Evolutionary conservation across 1,140 invertebrate genomes (phyloP), one percentile per base, ranked within the genome.

Genomic region (Drosophila willistoni): DNA sequence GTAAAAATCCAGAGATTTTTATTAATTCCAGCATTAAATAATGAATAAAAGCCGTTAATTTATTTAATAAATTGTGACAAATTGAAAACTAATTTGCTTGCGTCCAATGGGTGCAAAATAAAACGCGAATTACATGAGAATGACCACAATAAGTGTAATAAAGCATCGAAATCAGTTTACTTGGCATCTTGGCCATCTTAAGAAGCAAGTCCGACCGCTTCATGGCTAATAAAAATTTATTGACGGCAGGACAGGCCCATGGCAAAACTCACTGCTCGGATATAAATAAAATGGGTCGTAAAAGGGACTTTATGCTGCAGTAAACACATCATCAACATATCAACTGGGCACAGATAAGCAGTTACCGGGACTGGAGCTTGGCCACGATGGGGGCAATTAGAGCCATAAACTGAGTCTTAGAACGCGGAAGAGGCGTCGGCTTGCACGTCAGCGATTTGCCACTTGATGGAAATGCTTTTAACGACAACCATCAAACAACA

Each of bases 151-250:
- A 89, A 89, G 77, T 71, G 76, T 68, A 78, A 83, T 87, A 87
- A 87, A 87, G 87, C 84, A 87, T 87, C 75, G 83, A 75, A 87
- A 87, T 87, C 79, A 89, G 84, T 87, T 83, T 83, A 68, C 73
- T 77, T 19, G 65, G 62, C 76, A 63, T 68, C 76, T 71, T 75
- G 33, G 73, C 41, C 73, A 73, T 77, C 75, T 77, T 42, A 71
- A 63, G 73, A 62, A 77, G 77, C 67, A 87, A 80, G 84, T 89
- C 73, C 76, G 44, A 78, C 84, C 79, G 67, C 83, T 83, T 89
- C 73, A 87, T 87, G 84, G 84, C 84, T 87, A 86, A 87, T 87
- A 87, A 87, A 87, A 89, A 89, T 87, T 87, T 87, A 87, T 89
- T 89, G 83, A 81, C 80, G 80, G 80, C 79, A 87, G 68, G 84